These are phyloP conservation scores for Callospermophilus lateralis DNA, from an alignment of 2,113 vertebrate species.

Conservation along the genomic window DNA sequence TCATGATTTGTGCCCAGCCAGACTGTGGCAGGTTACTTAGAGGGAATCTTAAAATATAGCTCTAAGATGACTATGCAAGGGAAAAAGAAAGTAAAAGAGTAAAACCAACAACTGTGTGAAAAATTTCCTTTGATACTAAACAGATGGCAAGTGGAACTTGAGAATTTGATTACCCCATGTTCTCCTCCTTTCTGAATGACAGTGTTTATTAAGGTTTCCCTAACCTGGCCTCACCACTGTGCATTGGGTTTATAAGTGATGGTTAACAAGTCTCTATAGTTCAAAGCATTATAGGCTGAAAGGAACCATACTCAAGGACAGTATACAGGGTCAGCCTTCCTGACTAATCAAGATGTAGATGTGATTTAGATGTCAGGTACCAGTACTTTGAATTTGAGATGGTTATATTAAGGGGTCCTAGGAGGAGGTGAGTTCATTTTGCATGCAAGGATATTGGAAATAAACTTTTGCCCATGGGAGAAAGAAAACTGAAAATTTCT, in stretches of 20 bases:
- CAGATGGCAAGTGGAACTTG: neutral
- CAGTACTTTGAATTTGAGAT: neutral
- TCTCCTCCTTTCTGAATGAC: neutral
- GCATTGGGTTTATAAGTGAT: neutral
- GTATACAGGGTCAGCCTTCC: neutral
- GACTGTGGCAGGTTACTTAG: no score
- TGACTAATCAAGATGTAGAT: neutral
- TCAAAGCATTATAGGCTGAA: neutral
- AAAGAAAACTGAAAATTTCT: neutral
- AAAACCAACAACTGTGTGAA: neutral
- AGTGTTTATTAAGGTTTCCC: neutral
- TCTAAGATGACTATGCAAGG: neutral
- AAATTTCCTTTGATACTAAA: neutral
- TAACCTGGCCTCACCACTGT: neutral
- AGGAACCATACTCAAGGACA: neutral
- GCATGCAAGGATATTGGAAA: neutral
- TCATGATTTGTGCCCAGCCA: no score
- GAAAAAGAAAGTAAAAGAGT: neutral
- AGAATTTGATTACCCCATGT: neutral
- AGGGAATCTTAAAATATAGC: neutral
- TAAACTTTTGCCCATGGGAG: neutral
- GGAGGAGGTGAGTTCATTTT: neutral
- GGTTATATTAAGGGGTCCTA: neutral
- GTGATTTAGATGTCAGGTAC: neutral
- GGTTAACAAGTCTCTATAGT: neutral